A percentile compares a stretch with the other conserved stretches of the same genome.
Evolutionary conservation across 2,888 invertebrate genomes (phyloP).

Genomic region (Oxyscelio sp.): DNA sequence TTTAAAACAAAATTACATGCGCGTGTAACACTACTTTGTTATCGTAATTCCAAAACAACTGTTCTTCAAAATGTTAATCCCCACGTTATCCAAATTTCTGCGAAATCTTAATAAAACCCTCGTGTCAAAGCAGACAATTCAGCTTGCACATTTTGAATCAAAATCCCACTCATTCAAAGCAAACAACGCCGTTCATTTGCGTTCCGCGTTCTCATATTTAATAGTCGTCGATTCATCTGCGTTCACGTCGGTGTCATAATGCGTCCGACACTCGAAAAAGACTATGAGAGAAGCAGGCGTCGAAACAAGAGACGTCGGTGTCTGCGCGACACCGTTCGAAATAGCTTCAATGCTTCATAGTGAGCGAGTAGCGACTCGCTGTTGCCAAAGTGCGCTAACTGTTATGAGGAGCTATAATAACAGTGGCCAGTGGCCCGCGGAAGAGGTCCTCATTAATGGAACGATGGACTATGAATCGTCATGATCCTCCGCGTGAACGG

Average conservation of each 20-base stretch:
- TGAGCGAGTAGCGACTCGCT: conserved; percentile 75
- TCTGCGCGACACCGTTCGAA: conserved; percentile 82
- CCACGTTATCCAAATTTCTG: conserved; percentile 78
- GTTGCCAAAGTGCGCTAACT: conserved; percentile 81
- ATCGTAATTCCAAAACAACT: too few species aligned
- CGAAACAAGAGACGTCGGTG: conserved; percentile 82
- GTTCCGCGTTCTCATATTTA: conserved; percentile 59
- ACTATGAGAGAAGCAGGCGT: conserved; percentile 4
- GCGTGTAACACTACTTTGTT: too few species aligned
- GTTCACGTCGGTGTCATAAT: conserved; percentile 65
- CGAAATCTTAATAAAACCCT: conserved; percentile 29
- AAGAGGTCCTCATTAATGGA: conserved; percentile 86
- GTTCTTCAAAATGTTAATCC: too few species aligned
- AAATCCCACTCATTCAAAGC: conserved; percentile 65
- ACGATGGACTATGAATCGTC: conserved; percentile 87
- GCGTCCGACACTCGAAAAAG: conserved; percentile 26
- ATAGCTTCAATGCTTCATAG: conserved; percentile 85
- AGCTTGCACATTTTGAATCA: conserved; percentile 60
- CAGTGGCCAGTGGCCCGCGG: conserved; percentile 78
- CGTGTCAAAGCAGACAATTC: conserved; percentile 25
- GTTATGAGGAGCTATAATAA: conserved; percentile 87
- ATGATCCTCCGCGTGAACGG: conserved; percentile 79
- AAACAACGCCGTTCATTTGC: conserved; percentile 59
- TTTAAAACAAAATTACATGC: too few species aligned
- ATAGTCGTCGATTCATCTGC: conserved; percentile 72